Percentiles rank a stretch among this genome's conserved stretches.
Conservation (phyloP, 2,797 vertebrate species). For the Spheniscus humboldti region DNA sequence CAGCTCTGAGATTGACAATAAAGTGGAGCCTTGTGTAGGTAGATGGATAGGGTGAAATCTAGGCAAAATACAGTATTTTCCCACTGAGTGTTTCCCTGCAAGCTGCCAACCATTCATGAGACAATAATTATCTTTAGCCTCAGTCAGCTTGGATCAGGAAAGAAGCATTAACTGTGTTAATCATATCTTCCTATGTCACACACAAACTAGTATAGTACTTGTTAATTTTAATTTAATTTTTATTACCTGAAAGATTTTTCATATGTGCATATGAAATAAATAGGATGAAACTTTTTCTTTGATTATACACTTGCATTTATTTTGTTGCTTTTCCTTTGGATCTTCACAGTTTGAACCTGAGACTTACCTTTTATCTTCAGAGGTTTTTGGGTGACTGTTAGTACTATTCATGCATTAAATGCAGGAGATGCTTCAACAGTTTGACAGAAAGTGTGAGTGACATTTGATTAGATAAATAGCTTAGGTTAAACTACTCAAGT, state of each 20-base stretch:
- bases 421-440: neutral
- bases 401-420: neutral
- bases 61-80: neutral
- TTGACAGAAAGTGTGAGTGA: neutral
- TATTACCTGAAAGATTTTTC: neutral
- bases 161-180: neutral
- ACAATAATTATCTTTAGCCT: neutral
- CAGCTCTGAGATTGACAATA: neutral
- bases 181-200: neutral
- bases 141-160: neutral
- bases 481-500: conserved; percentile 39
- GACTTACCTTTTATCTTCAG: neutral
- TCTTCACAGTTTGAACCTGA: neutral
- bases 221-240: neutral
- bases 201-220: neutral
- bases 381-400: neutral
- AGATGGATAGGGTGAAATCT: neutral
- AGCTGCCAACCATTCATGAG: neutral
- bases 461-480: conserved; percentile 18
- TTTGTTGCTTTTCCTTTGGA: neutral
- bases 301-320: neutral
- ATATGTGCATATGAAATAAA: neutral
- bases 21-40: neutral
- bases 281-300: neutral
- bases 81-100: neutral